Evolutionary conservation across 2,888 invertebrate genomes (phyloP), one percentile per base, ranked within the genome.

Genomic region (Autographa gamma): DNA sequence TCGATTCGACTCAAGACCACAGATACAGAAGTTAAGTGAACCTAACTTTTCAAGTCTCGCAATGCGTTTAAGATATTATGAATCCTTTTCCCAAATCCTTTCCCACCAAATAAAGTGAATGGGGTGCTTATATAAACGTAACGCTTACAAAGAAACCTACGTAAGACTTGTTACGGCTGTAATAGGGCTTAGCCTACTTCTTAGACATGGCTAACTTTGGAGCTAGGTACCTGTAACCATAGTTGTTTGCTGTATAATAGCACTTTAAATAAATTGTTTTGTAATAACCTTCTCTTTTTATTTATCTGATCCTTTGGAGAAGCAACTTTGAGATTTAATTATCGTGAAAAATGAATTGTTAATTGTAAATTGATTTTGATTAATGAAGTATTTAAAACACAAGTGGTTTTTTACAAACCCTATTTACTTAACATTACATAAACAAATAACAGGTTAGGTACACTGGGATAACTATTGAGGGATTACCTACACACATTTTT

Each of bases 151-250:
- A 43, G 48, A n/a, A 48, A 48, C 48, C n/a, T 48, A n/a, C 48
- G n/a, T 48, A n/a, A 48, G 48, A 48, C 48, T 48, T n/a, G 48
- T 48, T 16, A n/a, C 48, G 48, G n/a, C 48, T 48, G 48, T 48
- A n/a, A 48, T n/a, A 48, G 5, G 48, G 48, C 48, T 48, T 48
- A 48, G 48, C 48, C 48, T 48, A 48, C 48, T n/a, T n/a, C n/a
- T 48, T 48, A 48, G 48, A 16, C n/a, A 48, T n/a, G 48, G n/a
- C 4, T 48, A 8, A 13, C 54, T 56, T 13, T 56, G 54, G 54
- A 19, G 14, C 25, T 19, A 56, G 19, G 48, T 48, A 48, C 43
- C 14, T 43, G 43, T 43, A 48, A 5, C 7, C 48, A n/a, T 48
- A 48, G 48, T 48, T 48, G 48, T 48, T 48, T 48, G 14, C 0